A percentile compares a stretch with the other conserved stretches of the same genome.
Evolutionary conservation across 2,113 vertebrate species (phyloP).

Genomic region (Mohoua ochrocephala): DNA sequence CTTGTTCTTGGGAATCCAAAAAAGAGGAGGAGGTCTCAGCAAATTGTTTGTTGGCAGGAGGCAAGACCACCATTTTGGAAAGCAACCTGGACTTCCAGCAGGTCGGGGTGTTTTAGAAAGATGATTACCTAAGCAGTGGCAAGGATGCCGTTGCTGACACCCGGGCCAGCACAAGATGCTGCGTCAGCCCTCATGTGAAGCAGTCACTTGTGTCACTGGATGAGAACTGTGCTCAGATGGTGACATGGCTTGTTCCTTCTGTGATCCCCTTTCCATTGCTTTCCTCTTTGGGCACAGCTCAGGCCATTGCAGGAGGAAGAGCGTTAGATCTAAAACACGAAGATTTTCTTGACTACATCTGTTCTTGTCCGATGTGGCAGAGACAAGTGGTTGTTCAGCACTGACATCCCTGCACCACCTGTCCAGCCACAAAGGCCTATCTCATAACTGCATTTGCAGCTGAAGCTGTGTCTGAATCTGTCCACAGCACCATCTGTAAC

Average conservation of each 20-base stretch:
- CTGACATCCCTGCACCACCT: neutral
- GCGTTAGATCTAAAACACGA: neutral
- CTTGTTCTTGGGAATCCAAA: neutral
- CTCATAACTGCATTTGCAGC: neutral
- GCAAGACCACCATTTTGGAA: neutral
- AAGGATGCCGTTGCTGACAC: neutral
- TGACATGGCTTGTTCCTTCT: neutral
- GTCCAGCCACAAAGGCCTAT: neutral
- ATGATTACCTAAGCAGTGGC: neutral
- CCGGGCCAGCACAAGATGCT: neutral
- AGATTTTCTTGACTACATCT: neutral
- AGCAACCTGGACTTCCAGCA: neutral
- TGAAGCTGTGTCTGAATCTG: neutral
- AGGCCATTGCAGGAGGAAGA: neutral
- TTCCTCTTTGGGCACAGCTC: neutral
- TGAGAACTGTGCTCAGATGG: neutral
- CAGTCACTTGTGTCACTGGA: neutral
- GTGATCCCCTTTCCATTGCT: neutral
- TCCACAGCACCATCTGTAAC: neutral
- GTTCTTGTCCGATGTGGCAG: neutral
- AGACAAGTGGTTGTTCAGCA: neutral
- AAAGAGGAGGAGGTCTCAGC: neutral
- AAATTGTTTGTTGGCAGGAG: accelerated
- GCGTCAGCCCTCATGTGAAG: neutral
- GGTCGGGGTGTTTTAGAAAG: neutral